Conservation (phyloP, 2,797 vertebrate species). For the Enteromius thamalakanensis region DNA sequence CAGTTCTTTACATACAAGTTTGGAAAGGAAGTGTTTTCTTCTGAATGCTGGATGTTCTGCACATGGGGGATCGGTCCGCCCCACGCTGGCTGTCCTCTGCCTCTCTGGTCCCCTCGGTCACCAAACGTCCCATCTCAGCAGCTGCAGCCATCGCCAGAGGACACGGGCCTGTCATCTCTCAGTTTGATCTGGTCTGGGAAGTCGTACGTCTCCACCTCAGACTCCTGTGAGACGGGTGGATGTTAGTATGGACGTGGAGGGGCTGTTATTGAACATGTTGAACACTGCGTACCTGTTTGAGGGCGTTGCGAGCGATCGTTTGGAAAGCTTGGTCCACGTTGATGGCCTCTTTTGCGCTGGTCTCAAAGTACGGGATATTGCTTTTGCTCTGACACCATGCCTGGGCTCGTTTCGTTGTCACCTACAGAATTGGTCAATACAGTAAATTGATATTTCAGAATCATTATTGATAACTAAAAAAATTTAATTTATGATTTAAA, state of each 20-base stretch:
- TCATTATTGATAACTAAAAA: background rate
- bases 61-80: conserved; percentile 1
- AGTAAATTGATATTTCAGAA: background rate
- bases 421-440: conserved; percentile 46
- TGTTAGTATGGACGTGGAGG: background rate
- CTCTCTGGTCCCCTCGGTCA: conserved; percentile 22
- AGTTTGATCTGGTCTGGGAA: conserved; percentile 66
- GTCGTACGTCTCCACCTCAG: conserved; percentile 63
- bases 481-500: background rate
- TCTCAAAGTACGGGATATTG: conserved; percentile 68
- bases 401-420: conserved; percentile 65
- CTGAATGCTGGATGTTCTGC: conserved; percentile 50
- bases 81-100: background rate
- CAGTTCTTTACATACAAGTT: conserved; percentile 49
- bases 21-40: conserved; percentile 50
- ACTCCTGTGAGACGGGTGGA: conserved; percentile 48
- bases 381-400: conserved; percentile 70
- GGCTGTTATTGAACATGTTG: background rate
- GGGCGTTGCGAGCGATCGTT: conserved; percentile 68
- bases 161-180: conserved; percentile 57
- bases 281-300: conserved; percentile 60
- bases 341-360: conserved; percentile 70
- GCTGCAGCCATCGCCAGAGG: conserved; percentile 57
- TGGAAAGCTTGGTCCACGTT: conserved; percentile 71
- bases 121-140: conserved; percentile 54